Evolutionary conservation across 1,140 invertebrate species (phyloP).

Genomic region (Drosophila virilis): DNA sequence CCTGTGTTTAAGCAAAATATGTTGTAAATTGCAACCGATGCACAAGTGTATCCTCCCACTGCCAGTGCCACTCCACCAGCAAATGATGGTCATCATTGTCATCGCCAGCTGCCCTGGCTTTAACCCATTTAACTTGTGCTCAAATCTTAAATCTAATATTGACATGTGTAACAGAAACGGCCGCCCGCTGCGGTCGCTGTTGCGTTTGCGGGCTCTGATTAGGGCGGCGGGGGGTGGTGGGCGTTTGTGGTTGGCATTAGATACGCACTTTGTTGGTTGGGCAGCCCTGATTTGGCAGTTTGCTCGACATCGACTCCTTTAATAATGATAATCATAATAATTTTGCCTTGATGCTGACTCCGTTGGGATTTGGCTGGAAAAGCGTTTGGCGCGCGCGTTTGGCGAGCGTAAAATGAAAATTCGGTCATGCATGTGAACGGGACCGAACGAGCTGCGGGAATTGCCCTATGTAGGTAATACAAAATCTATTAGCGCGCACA

Average conservation of each 20-base stretch:
- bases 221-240: slow-evolving; percentile 11
- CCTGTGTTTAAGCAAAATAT: neutral
- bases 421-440: slow-evolving; percentile 69
- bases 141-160: slow-evolving; percentile 67
- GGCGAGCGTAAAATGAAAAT: slow-evolving; percentile 75
- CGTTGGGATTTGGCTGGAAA: slow-evolving; percentile 50
- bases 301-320: slow-evolving; percentile 62
- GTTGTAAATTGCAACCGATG: slow-evolving; percentile 49
- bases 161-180: slow-evolving; percentile 61
- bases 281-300: slow-evolving; percentile 50
- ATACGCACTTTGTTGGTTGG: slow-evolving; percentile 62
- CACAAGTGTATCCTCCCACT: slow-evolving; percentile 35
- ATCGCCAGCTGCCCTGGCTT: slow-evolving; percentile 1
- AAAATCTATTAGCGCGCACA: slow-evolving; percentile 75
- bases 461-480: slow-evolving; percentile 57
- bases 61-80: neutral
- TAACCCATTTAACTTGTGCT: slow-evolving; percentile 71
- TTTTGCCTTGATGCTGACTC: slow-evolving; percentile 64
- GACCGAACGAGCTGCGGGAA: neutral
- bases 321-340: slow-evolving; percentile 78
- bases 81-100: neutral
- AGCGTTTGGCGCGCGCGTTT: neutral
- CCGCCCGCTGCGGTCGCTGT: slow-evolving; percentile 48
- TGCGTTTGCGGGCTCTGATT: slow-evolving; percentile 3
- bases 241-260: slow-evolving; percentile 56